These are phyloP conservation scores for Pseudotriccus pelzelni DNA, from an alignment of 2,797 vertebrate species.

Conservation along the genomic window DNA sequence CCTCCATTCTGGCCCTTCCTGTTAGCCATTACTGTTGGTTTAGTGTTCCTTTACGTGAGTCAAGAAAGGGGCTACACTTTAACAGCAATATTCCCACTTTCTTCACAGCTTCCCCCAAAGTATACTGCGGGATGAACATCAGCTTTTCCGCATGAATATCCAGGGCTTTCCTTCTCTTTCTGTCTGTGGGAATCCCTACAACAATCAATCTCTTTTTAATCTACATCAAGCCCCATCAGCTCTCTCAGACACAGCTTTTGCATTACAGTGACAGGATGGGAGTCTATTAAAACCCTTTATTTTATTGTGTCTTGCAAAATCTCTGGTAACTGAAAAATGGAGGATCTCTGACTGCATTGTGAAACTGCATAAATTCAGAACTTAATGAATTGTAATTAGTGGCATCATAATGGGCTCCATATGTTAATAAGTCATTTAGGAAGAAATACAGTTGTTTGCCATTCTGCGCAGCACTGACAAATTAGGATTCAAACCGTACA, in stretches of 20 bases:
- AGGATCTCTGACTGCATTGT: not conserved
- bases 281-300: not conserved
- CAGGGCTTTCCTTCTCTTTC: not conserved
- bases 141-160: not conserved
- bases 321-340: conserved; percentile 1
- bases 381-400: conserved; percentile 67
- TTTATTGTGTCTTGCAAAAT: conserved; percentile 1
- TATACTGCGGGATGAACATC: not conserved
- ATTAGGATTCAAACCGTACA: conserved; percentile 54
- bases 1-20: not conserved
- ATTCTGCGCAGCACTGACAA: conserved; percentile 43
- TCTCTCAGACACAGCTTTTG: not conserved
- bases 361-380: conserved; percentile 47
- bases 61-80: not conserved
- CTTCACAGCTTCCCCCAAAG: not conserved
- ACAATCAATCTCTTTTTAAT: not conserved
- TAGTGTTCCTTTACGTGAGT: not conserved
- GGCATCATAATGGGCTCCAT: conserved; percentile 29
- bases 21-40: not conserved
- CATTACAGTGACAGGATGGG: not conserved
- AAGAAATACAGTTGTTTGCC: conserved; percentile 32
- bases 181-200: not conserved
- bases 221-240: not conserved
- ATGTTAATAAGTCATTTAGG: conserved; percentile 32
- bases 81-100: not conserved